Evolutionary conservation across 2,888 invertebrate species (phyloP).

Genomic region (Campoplex nolae): DNA sequence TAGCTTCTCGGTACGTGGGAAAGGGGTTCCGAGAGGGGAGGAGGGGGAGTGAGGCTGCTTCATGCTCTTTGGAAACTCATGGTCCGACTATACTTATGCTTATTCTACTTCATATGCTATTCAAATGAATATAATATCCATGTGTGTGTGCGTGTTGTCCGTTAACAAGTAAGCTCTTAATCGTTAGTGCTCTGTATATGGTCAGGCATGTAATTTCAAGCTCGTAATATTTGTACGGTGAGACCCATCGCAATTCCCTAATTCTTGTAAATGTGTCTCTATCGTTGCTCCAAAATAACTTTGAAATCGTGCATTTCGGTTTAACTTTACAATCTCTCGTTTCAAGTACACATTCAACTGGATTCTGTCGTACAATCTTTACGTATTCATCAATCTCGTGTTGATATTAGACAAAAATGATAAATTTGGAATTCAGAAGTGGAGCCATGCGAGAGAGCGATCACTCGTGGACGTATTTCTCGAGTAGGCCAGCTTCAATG

Average conservation of each 20-base stretch:
- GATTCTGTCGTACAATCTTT: too few relatives aligned
- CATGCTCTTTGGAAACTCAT: constrained; percentile 17
- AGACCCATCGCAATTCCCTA: constrained; percentile 47
- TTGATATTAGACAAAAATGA: not conserved
- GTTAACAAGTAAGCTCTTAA: constrained; percentile 29
- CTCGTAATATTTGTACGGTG: constrained; percentile 47
- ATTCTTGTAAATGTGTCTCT: constrained; percentile 43
- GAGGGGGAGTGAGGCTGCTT: not conserved
- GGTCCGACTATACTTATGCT: constrained; percentile 33
- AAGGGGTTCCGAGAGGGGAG: not conserved
- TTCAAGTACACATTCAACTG: not conserved
- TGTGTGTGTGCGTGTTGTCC: not conserved
- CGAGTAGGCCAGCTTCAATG: not conserved
- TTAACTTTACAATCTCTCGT: not conserved
- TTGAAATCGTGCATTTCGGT: not conserved
- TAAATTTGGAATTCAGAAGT: not conserved
- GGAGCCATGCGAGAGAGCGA: not conserved
- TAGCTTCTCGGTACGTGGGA: constrained; percentile 21
- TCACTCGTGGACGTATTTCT: not conserved
- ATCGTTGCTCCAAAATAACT: not conserved
- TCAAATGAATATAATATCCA: not conserved
- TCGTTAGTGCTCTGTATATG: constrained; percentile 39
- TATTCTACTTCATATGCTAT: constrained; percentile 34
- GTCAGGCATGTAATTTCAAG: constrained; percentile 42
- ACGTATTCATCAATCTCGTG: too few relatives aligned